Conservation (phyloP, 2,888 invertebrate species). For the Lamellibrachia satsuma region DNA sequence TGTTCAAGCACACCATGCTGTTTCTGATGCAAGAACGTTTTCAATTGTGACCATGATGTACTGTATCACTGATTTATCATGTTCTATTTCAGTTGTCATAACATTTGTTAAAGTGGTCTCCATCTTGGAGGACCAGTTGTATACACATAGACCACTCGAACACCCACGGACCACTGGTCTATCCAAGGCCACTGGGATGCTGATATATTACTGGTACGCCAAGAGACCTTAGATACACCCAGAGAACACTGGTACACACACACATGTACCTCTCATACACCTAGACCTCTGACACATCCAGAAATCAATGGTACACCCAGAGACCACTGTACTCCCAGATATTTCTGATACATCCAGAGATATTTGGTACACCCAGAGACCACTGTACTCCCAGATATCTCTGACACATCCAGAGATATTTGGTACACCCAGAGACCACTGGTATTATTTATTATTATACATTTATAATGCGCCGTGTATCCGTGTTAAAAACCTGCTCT, state of each 20-base stretch:
- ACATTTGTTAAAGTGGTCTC: not conserved
- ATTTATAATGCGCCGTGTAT: too few relatives aligned
- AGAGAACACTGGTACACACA: not conserved
- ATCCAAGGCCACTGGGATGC: too few relatives aligned
- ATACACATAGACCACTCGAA: too few relatives aligned
- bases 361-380: not conserved
- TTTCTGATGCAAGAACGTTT: not conserved
- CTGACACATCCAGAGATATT: too few relatives aligned
- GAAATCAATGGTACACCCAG: not conserved
- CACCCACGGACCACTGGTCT: not conserved
- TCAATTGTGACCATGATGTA: not conserved
- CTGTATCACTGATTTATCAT: not conserved
- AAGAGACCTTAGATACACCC: not conserved
- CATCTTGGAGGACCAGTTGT: too few relatives aligned
- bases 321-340: too few relatives aligned
- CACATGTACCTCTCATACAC: not conserved
- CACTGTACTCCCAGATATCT: not conserved
- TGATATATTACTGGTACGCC: not conserved
- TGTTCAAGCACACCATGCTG: not conserved
- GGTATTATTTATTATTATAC: not conserved
- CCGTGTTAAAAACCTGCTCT: too few relatives aligned
- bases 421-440: not conserved
- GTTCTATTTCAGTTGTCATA: not conserved
- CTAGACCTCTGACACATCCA: not conserved
- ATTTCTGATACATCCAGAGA: not conserved